Conservation (phyloP, 1,140 invertebrate species). For the Zaprionus vittiger region DNA sequence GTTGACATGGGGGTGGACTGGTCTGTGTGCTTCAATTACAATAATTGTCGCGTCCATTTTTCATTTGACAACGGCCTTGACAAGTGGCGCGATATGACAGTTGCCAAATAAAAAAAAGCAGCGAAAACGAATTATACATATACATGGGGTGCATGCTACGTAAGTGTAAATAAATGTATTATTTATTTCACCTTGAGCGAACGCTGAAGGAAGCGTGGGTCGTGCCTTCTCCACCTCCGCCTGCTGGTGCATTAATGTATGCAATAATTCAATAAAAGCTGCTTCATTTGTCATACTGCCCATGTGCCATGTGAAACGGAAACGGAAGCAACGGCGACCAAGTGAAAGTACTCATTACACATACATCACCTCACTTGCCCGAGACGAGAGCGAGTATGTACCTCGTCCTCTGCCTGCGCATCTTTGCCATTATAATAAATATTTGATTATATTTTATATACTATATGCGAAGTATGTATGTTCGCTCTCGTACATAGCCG, state of each 20-base stretch:
- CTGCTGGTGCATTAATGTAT: conserved; percentile 28
- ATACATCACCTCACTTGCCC: conserved; percentile 57
- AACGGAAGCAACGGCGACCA: conserved; percentile 61
- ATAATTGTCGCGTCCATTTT: conserved; percentile 80
- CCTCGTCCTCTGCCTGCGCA: background rate
- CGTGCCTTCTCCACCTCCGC: background rate
- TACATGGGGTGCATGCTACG: background rate
- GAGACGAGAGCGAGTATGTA: background rate
- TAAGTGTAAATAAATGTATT: conserved; percentile 5
- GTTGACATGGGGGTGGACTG: background rate
- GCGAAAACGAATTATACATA: background rate
- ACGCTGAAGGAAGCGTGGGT: background rate
- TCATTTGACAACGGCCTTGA: conserved; percentile 74
- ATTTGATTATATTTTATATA: conserved; percentile 71
- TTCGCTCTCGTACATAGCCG: background rate
- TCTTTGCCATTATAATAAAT: conserved; percentile 70
- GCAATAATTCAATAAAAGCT: conserved; percentile 75
- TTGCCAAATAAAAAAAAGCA: conserved; percentile 38
- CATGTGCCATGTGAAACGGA: conserved; percentile 61
- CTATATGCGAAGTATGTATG: conserved; percentile 7
- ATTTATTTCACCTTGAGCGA: conserved; percentile 1
- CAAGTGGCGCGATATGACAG: conserved; percentile 55
- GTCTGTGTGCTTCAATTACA: conserved; percentile 65
- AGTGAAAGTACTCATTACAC: conserved; percentile 75
- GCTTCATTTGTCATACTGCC: conserved; percentile 72